phyloP scores from a whole-genome alignment of 1,140 invertebrate species.

The Mycetomoellerius zeteki region DNA sequence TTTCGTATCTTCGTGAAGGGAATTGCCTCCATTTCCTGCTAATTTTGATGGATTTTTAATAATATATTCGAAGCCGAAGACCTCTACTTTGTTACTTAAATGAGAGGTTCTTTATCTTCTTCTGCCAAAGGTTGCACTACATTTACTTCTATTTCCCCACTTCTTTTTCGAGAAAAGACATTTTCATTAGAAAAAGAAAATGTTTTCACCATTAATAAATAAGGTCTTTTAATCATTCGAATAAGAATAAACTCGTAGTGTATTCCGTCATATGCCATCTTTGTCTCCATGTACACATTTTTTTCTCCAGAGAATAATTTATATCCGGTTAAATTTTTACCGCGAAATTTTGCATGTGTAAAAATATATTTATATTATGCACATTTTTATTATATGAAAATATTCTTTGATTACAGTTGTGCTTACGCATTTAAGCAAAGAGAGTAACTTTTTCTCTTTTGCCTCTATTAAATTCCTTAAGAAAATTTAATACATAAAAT shows the following conservation, averaged over 20 bases:
- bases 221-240: neutral
- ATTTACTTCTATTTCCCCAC: neutral
- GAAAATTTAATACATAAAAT: constrained; percentile 2
- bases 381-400: neutral
- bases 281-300: neutral
- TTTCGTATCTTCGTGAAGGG: neutral
- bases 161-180: neutral
- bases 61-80: neutral
- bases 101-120: neutral
- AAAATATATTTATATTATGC: neutral
- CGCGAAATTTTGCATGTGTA: neutral
- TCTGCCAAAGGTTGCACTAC: neutral
- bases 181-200: neutral
- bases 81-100: neutral
- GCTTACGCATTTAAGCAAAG: neutral
- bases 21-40: neutral
- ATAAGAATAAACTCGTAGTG: neutral
- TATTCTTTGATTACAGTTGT: neutral
- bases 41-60: constrained; percentile 35
- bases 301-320: neutral
- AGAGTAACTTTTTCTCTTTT: neutral
- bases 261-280: neutral
- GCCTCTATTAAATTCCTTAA: neutral
- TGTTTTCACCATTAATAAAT: neutral
- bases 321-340: neutral